A percentile compares a stretch with the other conserved stretches of the same genome.
These are phyloP conservation scores for Druceiella hillmani DNA, from an alignment of 2,888 invertebrate genomes.

Conservation along the genomic window DNA sequence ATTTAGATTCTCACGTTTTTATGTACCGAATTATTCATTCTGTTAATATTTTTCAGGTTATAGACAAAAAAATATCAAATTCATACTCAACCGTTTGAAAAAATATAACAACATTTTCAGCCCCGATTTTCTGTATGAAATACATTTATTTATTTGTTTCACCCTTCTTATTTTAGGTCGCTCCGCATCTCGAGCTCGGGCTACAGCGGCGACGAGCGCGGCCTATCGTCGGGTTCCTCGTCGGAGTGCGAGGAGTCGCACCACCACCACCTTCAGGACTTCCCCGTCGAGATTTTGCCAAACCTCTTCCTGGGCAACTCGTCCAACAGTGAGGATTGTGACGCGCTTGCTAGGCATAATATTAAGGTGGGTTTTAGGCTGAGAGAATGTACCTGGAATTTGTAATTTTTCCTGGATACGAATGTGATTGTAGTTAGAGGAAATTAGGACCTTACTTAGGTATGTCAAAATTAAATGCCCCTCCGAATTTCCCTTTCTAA, in stretches of 20 bases:
- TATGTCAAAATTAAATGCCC: no score
- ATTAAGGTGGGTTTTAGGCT: constrained; percentile 60
- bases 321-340: constrained; percentile 86
- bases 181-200: constrained; percentile 67
- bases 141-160: no score
- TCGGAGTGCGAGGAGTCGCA: constrained; percentile 65
- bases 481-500: no score
- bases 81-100: no score
- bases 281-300: constrained; percentile 92
- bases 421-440: no score
- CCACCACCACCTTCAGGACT: constrained; percentile 61
- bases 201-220: constrained; percentile 54
- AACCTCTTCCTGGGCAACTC: constrained; percentile 93
- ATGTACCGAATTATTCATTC: no score
- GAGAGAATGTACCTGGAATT: neutral
- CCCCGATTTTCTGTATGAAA: no score
- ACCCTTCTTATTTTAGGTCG: constrained; percentile 56
- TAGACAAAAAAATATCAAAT: no score
- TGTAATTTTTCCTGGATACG: constrained; percentile 6
- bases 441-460: no score
- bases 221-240: constrained; percentile 63
- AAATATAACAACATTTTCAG: no score
- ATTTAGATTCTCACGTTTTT: no score
- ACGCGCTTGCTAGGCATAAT: constrained; percentile 81
- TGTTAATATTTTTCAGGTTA: no score